Conservation (phyloP, 1,140 invertebrate genomes). For the Zaprionus nigranus region DNA sequence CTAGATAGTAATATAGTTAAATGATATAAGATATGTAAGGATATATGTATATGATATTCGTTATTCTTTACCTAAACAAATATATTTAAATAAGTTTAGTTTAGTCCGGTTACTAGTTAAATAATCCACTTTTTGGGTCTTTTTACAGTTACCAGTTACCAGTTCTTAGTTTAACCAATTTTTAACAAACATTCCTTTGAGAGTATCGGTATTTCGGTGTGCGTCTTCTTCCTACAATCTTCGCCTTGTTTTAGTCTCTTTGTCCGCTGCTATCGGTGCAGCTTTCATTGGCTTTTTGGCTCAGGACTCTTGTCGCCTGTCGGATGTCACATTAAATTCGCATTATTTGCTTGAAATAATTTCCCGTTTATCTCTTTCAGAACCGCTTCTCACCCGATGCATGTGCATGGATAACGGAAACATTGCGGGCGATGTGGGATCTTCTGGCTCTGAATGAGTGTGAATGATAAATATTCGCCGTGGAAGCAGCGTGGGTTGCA, state of each 20-base stretch:
- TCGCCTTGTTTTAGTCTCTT: conserved; percentile 25
- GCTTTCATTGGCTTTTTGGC: conserved; percentile 56
- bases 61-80: too few species aligned
- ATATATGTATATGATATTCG: too few species aligned
- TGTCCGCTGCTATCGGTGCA: conserved; percentile 26
- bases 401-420: conserved; percentile 46
- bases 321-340: conserved; percentile 78
- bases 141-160: too few species aligned
- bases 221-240: background rate
- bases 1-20: too few species aligned
- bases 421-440: background rate
- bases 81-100: too few species aligned
- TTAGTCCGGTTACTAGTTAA: background rate
- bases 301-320: conserved; percentile 65
- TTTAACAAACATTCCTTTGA: background rate
- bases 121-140: background rate
- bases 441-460: background rate
- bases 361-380: conserved; percentile 59
- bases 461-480: conserved; percentile 50
- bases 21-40: too few species aligned
- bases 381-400: conserved; percentile 30
- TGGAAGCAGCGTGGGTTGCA: conserved; percentile 8
- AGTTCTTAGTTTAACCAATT: too few species aligned
- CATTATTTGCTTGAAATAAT: conserved; percentile 81
- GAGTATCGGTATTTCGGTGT: background rate